Evolutionary conservation across 2,888 invertebrate genomes (phyloP).

Genomic region (Aricia artaxerxes): DNA sequence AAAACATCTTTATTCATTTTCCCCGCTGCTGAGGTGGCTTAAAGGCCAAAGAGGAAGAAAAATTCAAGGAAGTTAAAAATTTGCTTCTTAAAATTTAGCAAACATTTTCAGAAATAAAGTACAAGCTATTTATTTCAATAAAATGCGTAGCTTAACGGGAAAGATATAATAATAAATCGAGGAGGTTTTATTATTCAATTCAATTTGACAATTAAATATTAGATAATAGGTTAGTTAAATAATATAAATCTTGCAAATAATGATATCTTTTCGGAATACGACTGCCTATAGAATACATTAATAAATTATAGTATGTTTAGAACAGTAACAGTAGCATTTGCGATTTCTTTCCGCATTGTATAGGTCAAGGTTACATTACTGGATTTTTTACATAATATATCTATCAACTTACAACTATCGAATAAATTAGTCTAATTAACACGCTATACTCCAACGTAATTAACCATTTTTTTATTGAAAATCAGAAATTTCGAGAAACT

Average conservation of each 20-base stretch:
- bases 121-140: too few species aligned
- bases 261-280: background rate
- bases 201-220: too few species aligned
- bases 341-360: background rate
- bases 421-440: background rate
- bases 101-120: too few species aligned
- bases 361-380: background rate
- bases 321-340: background rate
- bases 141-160: background rate
- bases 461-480: too few species aligned
- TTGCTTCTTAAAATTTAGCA: too few species aligned
- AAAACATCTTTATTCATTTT: slow-evolving; percentile 36
- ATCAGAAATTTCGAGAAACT: too few species aligned
- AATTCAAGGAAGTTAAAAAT: background rate
- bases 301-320: background rate
- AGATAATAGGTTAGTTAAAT: too few species aligned
- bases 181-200: background rate
- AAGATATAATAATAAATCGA: background rate
- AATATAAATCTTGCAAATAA: background rate
- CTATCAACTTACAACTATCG: background rate
- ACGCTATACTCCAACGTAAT: background rate
- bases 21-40: background rate
- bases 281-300: background rate
- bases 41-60: too few species aligned
- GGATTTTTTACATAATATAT: background rate